A percentile compares a stretch with the other conserved stretches of the same genome.
These are phyloP conservation scores for Smithornis capensis DNA, from an alignment of 2,113 vertebrate species.

Conservation along the genomic window DNA sequence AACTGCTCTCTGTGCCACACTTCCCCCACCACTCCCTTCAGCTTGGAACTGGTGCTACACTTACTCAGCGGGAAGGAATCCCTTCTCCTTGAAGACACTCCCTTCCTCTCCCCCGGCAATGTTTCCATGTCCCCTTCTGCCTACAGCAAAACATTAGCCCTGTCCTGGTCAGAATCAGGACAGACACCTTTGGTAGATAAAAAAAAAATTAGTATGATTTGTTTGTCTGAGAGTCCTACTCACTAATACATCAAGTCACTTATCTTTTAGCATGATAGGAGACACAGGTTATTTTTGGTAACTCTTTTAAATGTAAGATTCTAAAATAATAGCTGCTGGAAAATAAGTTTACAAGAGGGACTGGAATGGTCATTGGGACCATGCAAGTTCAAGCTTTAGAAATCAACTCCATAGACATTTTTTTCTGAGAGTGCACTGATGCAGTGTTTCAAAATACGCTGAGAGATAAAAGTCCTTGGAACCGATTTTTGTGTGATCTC, in stretches of 20 bases:
- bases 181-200: not conserved
- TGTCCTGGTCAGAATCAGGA: not conserved
- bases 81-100: not conserved
- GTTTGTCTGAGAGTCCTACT: conserved; percentile 1
- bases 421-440: not conserved
- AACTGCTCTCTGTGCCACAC: not conserved
- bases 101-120: not conserved
- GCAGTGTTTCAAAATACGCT: not conserved
- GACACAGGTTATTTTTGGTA: conserved; percentile 68
- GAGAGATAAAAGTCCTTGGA: not conserved
- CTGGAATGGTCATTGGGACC: not conserved
- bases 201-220: not conserved
- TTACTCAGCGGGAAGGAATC: not conserved
- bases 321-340: conserved; percentile 30
- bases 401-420: not conserved
- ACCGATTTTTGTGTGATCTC: not conserved
- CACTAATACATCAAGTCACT: conserved; percentile 1
- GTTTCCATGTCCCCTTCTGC: not conserved
- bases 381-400: not conserved
- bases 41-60: not conserved
- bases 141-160: not conserved
- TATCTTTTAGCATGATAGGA: conserved; percentile 64
- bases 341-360: not conserved
- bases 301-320: conserved; percentile 44
- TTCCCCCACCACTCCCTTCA: not conserved